Conservation (phyloP, 2,797 vertebrate species). For the Antrozous pallidus region DNA sequence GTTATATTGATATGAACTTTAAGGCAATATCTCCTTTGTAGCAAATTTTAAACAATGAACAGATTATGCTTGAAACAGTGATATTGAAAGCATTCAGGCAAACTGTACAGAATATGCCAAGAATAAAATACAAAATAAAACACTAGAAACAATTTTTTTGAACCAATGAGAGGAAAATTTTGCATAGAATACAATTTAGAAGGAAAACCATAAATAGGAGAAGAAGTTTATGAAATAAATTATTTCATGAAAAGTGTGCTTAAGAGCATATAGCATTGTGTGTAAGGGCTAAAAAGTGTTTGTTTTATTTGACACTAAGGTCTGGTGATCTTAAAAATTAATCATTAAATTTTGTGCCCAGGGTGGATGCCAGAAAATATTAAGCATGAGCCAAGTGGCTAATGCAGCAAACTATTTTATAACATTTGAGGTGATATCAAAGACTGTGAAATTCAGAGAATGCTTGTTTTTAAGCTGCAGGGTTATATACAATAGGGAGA, state of each 20-base stretch:
- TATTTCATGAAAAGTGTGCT: neutral
- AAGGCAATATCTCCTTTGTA: neutral
- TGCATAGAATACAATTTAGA: neutral
- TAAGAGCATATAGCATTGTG: neutral
- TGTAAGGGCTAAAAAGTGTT: neutral
- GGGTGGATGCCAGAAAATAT: neutral
- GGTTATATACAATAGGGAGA: neutral
- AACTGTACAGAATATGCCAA: neutral
- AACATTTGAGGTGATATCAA: neutral
- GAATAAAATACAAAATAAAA: neutral
- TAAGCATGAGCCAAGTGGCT: neutral
- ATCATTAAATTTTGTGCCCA: neutral
- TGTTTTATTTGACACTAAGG: neutral
- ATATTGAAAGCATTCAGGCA: neutral
- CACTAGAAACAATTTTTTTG: neutral
- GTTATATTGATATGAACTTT: neutral
- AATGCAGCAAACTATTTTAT: neutral
- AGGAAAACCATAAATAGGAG: neutral
- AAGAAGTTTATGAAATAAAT: neutral
- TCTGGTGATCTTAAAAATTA: conserved; percentile 11
- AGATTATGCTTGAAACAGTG: neutral
- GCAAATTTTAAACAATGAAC: neutral
- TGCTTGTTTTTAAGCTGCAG: neutral
- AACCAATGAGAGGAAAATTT: neutral
- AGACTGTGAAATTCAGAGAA: neutral